phyloP scores from a whole-genome alignment of 2,797 vertebrate genomes.

The Sebastes wilsoni region DNA sequence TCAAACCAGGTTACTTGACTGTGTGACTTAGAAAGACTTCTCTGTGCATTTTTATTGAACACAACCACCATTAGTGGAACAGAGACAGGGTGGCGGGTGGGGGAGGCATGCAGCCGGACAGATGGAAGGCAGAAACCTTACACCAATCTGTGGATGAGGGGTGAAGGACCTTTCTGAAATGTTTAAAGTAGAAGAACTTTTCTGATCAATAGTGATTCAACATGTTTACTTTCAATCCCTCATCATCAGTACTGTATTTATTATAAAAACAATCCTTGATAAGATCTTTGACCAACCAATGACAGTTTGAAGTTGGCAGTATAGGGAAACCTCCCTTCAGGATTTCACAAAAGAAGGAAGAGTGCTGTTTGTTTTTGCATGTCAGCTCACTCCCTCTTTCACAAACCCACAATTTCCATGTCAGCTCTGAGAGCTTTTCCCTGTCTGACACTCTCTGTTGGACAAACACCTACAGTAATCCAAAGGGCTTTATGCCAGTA shows the following conservation, averaged over 20 bases:
- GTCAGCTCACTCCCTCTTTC: conserved; percentile 59
- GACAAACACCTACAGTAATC: conserved; percentile 55
- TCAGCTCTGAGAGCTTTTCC: conserved; percentile 32
- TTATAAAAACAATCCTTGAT: neutral
- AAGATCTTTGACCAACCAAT: neutral
- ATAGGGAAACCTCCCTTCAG: conserved; percentile 14
- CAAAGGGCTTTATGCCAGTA: conserved; percentile 33
- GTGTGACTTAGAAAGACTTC: neutral
- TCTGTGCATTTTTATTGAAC: conserved; percentile 32
- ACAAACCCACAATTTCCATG: conserved; percentile 62
- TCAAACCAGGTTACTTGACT: conserved; percentile 9
- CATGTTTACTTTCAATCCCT: conserved; percentile 9
- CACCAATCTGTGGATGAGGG: conserved; percentile 37
- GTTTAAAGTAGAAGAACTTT: conserved; percentile 9
- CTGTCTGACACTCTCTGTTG: conserved; percentile 41
- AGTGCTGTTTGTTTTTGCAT: conserved; percentile 64
- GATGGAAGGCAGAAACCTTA: conserved; percentile 67
- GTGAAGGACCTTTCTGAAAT: neutral
- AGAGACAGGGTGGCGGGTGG: neutral
- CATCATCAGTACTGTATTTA: neutral
- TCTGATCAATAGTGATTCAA: neutral
- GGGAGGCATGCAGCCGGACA: conserved; percentile 26
- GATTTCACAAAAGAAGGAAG: conserved; percentile 64
- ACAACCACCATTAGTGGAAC: neutral
- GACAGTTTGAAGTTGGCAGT: conserved; percentile 14